A percentile compares a stretch with the other conserved stretches of the same genome.
Conservation (phyloP, 2,888 invertebrate genomes). For the Erpobdella octoculata region DNA sequence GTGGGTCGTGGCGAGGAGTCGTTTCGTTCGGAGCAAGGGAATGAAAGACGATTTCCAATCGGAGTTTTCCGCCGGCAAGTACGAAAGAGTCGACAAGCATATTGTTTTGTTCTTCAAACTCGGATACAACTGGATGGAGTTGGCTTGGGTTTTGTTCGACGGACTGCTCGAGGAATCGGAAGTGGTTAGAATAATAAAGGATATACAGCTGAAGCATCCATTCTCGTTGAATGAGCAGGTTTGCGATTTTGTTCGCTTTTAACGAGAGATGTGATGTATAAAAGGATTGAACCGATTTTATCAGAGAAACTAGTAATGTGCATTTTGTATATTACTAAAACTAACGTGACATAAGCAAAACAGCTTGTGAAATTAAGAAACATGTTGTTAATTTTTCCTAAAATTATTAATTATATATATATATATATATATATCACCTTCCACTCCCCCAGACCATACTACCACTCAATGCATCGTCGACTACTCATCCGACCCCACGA, state of each 20-base stretch:
- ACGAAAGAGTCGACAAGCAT: constrained; percentile 26
- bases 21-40: constrained; percentile 28
- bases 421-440: no score
- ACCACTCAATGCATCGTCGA: no score
- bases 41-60: background rate
- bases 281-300: background rate
- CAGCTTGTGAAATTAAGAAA: no score
- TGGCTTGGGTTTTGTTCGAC: constrained; percentile 39
- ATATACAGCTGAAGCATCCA: constrained; percentile 38
- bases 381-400: no score
- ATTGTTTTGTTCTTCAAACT: constrained; percentile 38
- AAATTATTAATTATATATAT: no score
- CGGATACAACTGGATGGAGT: constrained; percentile 38
- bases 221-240: constrained; percentile 35
- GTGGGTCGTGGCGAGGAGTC: constrained; percentile 39
- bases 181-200: constrained; percentile 37
- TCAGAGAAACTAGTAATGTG: background rate
- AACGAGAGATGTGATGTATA: no score
- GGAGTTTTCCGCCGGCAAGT: background rate
- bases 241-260: background rate
- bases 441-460: no score
- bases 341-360: no score
- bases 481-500: no score
- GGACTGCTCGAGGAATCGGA: constrained; percentile 35
- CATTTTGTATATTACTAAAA: no score